Conservation (phyloP, 2,888 invertebrate genomes). For the Stenurella melanura region DNA sequence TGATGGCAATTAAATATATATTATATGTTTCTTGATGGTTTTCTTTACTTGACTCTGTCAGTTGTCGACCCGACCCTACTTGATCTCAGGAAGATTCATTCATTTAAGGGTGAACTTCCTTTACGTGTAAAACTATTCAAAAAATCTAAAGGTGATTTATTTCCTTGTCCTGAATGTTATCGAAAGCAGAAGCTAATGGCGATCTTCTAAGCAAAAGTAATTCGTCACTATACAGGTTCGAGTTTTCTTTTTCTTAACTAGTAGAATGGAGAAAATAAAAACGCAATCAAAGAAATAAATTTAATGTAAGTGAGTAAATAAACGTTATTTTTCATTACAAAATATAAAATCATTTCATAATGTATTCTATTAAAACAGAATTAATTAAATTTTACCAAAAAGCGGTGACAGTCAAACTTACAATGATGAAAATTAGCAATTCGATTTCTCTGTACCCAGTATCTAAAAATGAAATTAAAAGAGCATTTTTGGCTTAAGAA, state of each 20-base stretch:
- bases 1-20: slow-evolving; percentile 21
- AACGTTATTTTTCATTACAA: neutral
- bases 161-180: slow-evolving; percentile 34
- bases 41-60: slow-evolving; percentile 26
- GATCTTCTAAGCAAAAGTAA: slow-evolving; percentile 32
- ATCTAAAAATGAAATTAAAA: too few relatives aligned
- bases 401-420: too few relatives aligned
- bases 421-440: too few relatives aligned
- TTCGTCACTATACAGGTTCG: slow-evolving; percentile 18
- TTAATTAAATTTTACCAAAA: too few relatives aligned
- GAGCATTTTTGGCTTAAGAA: too few relatives aligned
- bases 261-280: neutral
- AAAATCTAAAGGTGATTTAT: slow-evolving; percentile 40
- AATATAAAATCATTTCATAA: too few relatives aligned
- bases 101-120: slow-evolving; percentile 25
- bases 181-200: slow-evolving; percentile 36
- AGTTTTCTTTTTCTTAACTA: neutral
- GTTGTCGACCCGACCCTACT: slow-evolving; percentile 18
- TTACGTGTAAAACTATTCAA: slow-evolving; percentile 23
- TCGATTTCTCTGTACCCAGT: too few relatives aligned
- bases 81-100: slow-evolving; percentile 29
- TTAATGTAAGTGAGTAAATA: neutral
- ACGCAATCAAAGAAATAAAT: neutral
- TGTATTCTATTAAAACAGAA: too few relatives aligned
- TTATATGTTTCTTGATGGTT: slow-evolving; percentile 15